Evolutionary conservation across 2,888 invertebrate species (phyloP), one percentile per base, ranked within the genome.

Genomic region (Pyrrhia umbra): DNA sequence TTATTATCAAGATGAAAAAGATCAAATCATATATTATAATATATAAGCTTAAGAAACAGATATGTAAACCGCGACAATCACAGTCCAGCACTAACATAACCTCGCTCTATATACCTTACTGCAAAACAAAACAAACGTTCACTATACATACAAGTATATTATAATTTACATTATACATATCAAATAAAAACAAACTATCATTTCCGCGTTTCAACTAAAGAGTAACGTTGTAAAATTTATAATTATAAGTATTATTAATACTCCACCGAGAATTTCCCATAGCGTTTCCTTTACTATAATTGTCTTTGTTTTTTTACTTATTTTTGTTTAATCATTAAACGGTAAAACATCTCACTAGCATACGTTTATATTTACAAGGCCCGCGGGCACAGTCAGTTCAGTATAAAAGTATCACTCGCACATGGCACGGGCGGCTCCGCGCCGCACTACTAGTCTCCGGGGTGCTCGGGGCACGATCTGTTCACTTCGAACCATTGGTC

Each of bases 401-500:
- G 90, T 92, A 92, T 90, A 92, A 91, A 91, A 91, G 76, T 91
- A 92, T 93, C 92, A 93, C 92, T 91, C 76, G 72, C 72, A 56
- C 72, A 56, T 56, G 68, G 68, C 72, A 55, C 74, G 58, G 98
- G 85, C 97, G 97, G 76, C 50, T 51, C 65, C 56, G 98, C 61
- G 51, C 65, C 68, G 84, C 90, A 95, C 96, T 96, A 98, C 96
- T 96, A 98, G 96, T 99, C 99, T 86, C 98, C 98, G 83, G 99
- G 99, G 95, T 99, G 99, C 95, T 99, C 99, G 57, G 99, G 99
- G 96, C 99, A 99, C 88, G 98, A 98, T 94, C 99, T 97, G 96
- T 99, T 99, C 92, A 99, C 98, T 95, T 99, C 98, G 95, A 99
- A 99, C 99, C 99, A 99, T 95, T 98, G 97, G 96, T 99, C 99